Conservation (phyloP, 2,113 vertebrate genomes). For the Thomomys bottae region DNA sequence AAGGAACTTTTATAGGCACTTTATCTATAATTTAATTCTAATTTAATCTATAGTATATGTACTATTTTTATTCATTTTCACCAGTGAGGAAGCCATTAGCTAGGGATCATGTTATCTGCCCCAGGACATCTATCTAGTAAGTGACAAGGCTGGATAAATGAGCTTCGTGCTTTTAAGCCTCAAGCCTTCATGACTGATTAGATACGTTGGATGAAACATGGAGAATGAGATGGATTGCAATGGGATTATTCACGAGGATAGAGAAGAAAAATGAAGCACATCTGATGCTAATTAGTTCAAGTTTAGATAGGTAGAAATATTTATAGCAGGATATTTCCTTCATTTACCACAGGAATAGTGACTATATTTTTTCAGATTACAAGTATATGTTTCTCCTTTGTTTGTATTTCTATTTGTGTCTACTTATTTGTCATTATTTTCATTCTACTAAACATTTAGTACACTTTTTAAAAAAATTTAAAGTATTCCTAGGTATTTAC, state of each 20-base stretch:
- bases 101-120: not conserved
- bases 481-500: not conserved
- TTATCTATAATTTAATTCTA: not conserved
- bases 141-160: not conserved
- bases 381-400: not conserved
- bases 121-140: not conserved
- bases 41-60: not conserved
- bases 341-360: not conserved
- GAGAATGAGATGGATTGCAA: not conserved
- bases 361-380: not conserved
- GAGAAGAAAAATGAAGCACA: not conserved
- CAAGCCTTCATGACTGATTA: not conserved
- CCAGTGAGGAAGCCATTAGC: not conserved
- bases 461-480: slow-evolving; percentile 50
- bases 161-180: not conserved
- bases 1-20: not conserved
- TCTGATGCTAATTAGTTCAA: not conserved
- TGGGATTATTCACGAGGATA: not conserved
- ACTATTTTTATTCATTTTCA: slow-evolving; percentile 12
- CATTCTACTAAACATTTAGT: not conserved
- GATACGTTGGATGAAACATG: not conserved
- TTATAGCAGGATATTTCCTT: not conserved
- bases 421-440: slow-evolving; percentile 4
- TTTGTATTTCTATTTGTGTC: not conserved
- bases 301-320: not conserved